Evolutionary conservation across 2,888 invertebrate genomes (phyloP).

Genomic region (Pterostichus niger): DNA sequence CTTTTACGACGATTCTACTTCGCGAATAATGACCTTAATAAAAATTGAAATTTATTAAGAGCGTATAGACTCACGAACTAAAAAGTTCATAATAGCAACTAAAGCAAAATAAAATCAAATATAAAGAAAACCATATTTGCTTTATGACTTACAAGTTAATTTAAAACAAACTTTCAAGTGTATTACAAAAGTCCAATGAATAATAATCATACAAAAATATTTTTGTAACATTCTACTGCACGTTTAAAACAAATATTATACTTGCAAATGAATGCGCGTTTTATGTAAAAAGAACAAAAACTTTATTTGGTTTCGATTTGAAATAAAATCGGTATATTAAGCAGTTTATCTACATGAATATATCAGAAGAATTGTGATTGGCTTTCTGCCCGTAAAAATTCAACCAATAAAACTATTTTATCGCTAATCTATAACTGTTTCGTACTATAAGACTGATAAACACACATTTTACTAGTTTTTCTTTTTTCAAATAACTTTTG

Average conservation of each 20-base stretch:
- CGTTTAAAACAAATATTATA: conserved; percentile 36
- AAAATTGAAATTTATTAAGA: too few relatives aligned
- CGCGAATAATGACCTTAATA: too few relatives aligned
- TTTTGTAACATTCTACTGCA: conserved; percentile 1
- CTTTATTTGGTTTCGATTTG: conserved; percentile 23
- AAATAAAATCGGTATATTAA: conserved; percentile 22
- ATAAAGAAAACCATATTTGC: too few relatives aligned
- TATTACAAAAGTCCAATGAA: too few relatives aligned
- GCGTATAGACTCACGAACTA: too few relatives aligned
- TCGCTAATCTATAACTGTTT: conserved; percentile 19
- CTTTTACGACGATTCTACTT: too few relatives aligned
- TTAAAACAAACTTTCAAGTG: too few relatives aligned
- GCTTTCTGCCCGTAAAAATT: conserved; percentile 37
- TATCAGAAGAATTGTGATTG: conserved; percentile 27
- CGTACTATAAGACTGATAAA: background rate
- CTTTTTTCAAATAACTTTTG: too few relatives aligned
- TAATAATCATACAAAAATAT: too few relatives aligned
- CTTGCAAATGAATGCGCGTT: conserved; percentile 29
- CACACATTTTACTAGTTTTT: background rate
- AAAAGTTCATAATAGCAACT: too few relatives aligned
- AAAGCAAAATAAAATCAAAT: too few relatives aligned
- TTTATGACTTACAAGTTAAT: too few relatives aligned
- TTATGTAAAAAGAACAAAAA: conserved; percentile 22
- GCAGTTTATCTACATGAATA: conserved; percentile 35
- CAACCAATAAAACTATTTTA: conserved; percentile 39